Base-by-base conservation (phyloP, 2,113 vertebrate species). In the Ictidomys tridecemlineatus region DNA sequence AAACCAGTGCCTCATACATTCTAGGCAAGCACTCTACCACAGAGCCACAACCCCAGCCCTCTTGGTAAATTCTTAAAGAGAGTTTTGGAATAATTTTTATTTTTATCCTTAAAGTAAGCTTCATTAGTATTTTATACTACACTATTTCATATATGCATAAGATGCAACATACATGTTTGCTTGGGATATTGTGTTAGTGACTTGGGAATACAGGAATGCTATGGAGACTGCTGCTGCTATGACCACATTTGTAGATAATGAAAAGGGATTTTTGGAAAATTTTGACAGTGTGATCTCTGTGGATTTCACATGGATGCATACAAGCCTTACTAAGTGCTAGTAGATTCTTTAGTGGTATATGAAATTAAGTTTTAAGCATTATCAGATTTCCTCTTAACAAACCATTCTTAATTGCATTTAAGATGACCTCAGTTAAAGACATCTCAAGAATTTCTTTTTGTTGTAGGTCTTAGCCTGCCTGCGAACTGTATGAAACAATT, bases 401-500 rank as follows among this genome's bases (percentile, higher is more conserved):
- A 73, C 26, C 26, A 30, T 72, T 73, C 73, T 80, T 70, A 82
- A 89, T 58, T 87, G 8, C n/a, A 37, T 16, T 85, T 63, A 67
- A 85, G 45, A 53, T 39, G n/a, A 4, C 22, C 58, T 1, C 28
- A 20, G 18, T 48, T 88, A 37, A 67, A 96, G 82, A 94, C 91
- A 22, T 80, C 76, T 56, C 89, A 65, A 97, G 86, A 39, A 42
- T 34, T 72, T 26, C 97, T 83, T 96, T 82, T 32, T 96, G 14
- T 96, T 97, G 32, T 97, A 99, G 99, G 99, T 99, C 98, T 99
- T 99, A 97, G 99, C 99, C 94, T 99, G 99, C 98, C 98, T 99
- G 96, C 99, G 99, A 98, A 99, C 99, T 96, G 99, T 99, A 98
- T 99, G 99, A 98, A 99, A 99, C 98, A 99, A 99, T 98, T 99